These are phyloP conservation scores for Sphaeridia pumilis DNA, from an alignment of 2,888 invertebrate species.

Conservation along the genomic window DNA sequence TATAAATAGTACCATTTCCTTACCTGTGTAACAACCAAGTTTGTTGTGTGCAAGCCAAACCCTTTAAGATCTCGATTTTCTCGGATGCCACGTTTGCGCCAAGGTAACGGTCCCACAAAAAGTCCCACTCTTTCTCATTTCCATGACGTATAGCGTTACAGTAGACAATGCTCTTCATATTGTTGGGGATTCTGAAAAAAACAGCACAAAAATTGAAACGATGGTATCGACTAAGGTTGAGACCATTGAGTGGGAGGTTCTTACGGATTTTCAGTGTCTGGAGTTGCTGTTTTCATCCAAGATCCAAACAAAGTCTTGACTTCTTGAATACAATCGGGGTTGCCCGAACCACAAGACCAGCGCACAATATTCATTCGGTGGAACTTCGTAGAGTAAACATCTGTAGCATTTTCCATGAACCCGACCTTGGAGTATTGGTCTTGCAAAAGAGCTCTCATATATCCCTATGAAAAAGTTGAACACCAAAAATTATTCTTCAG, in stretches of 20 bases:
- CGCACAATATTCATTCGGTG: conserved; percentile 58
- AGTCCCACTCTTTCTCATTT: conserved; percentile 75
- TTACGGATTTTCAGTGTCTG: conserved; percentile 63
- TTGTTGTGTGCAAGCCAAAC: conserved; percentile 70
- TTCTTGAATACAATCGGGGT: conserved; percentile 59
- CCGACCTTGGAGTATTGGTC: conserved; percentile 58
- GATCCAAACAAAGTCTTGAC: conserved; percentile 59
- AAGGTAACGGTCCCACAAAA: conserved; percentile 67
- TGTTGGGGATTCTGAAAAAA: conserved; percentile 60
- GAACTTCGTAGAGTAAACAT: conserved; percentile 57
- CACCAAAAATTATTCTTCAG: neutral
- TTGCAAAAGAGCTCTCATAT: conserved; percentile 53
- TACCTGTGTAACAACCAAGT: conserved; percentile 65
- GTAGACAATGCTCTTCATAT: conserved; percentile 69
- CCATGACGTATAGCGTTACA: conserved; percentile 76
- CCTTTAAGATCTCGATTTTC: conserved; percentile 59
- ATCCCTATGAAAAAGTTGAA: conserved; percentile 46
- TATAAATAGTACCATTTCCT: neutral
- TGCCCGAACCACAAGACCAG: conserved; percentile 64
- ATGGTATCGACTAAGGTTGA: neutral
- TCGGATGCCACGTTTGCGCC: conserved; percentile 69
- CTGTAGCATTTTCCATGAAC: conserved; percentile 51
- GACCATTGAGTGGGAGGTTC: conserved; percentile 37
- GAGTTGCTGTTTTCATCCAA: conserved; percentile 61
- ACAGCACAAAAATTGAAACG: conserved; percentile 26